Evolutionary conservation across 2,888 invertebrate species (phyloP).

Genomic region (Dicranocentrus wangi): DNA sequence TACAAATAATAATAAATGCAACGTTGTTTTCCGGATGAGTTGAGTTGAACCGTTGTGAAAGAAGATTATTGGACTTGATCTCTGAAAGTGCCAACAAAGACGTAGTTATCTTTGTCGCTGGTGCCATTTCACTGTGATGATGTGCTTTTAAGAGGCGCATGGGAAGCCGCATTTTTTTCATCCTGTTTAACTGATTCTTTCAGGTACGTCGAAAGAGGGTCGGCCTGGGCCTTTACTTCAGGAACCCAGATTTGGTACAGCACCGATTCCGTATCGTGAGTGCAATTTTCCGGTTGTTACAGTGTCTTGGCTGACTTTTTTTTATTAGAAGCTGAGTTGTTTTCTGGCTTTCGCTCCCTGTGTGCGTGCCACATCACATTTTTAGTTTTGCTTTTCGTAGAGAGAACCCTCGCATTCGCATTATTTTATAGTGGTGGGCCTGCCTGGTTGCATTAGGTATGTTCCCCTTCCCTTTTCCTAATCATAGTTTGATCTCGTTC

Average conservation of each 20-base stretch:
- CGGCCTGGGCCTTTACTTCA: slow-evolving; percentile 89
- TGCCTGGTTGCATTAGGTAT: too few species aligned
- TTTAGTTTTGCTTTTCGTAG: slow-evolving; percentile 10
- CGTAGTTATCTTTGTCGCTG: slow-evolving; percentile 23
- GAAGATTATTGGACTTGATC: slow-evolving; percentile 57
- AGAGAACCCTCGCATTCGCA: not conserved
- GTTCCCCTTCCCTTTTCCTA: not conserved
- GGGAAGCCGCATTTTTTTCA: slow-evolving; percentile 24
- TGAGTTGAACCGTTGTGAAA: slow-evolving; percentile 60
- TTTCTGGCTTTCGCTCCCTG: slow-evolving; percentile 6
- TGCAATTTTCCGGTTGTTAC: slow-evolving; percentile 64
- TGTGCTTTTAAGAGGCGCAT: slow-evolving; percentile 10
- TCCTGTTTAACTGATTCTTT: slow-evolving; percentile 47
- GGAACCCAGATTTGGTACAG: slow-evolving; percentile 90
- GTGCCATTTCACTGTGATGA: slow-evolving; percentile 8
- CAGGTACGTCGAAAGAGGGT: slow-evolving; percentile 73
- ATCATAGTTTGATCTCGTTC: not conserved
- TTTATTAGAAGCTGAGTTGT: slow-evolving; percentile 18
- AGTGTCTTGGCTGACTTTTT: slow-evolving; percentile 26
- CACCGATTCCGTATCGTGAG: slow-evolving; percentile 85
- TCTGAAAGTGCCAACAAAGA: slow-evolving; percentile 49
- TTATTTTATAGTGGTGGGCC: too few species aligned
- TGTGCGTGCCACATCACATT: slow-evolving; percentile 59
- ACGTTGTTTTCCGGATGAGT: slow-evolving; percentile 63
- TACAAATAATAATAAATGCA: slow-evolving; percentile 61